Base-by-base conservation (phyloP, 2,113 vertebrate species). In the Zonotrichia leucophrys region DNA sequence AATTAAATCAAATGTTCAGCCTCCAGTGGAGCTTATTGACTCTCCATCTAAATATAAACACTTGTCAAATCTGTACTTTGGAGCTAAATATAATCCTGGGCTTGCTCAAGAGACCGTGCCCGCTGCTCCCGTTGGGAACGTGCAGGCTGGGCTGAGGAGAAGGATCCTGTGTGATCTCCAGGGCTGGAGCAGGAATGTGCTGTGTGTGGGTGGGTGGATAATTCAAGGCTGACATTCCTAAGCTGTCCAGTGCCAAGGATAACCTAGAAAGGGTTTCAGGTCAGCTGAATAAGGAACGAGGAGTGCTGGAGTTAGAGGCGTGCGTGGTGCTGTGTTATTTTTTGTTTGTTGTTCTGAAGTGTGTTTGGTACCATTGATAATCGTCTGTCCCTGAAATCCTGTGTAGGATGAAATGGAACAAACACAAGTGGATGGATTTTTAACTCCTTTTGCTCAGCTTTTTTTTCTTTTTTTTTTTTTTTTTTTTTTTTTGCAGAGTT, bases 71-170 rank as follows among this genome's bases (percentile, higher is more conserved):
- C 70, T 44, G 12, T 52, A 2, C 64, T 68, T 82, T 27, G 33
- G 67, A 82, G 74, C 24, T 83, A 44, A 92, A 55, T 52, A 15
- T 5, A 31, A 56, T 19, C 21, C 42, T 77, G 72, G 70, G 46
- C 23, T 56, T 85, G 35, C 60, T 68, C 46, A 28, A 46, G 73
- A 62, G 50, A 41, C 23, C 2, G 0, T 37, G 46, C 31, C 59
- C 0, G 0, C 59, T 55, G 47, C 28, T 53, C 5, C 21, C 3
- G 0, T 5, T 46, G 60, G 30, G 30, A 33, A 30, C 0, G 0
- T 55, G 60, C 33, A 5, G 4, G 25, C n/a, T 88, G 76, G 63
- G 37, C 1, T 50, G 73, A 66, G 46, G 76, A 92, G 53, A 7
- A 42, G 35, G 64, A 30, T 83, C 4, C 35, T n/a, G 55, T 46